Conservation (phyloP, 1,140 invertebrate genomes). For the Magallana gigas region DNA sequence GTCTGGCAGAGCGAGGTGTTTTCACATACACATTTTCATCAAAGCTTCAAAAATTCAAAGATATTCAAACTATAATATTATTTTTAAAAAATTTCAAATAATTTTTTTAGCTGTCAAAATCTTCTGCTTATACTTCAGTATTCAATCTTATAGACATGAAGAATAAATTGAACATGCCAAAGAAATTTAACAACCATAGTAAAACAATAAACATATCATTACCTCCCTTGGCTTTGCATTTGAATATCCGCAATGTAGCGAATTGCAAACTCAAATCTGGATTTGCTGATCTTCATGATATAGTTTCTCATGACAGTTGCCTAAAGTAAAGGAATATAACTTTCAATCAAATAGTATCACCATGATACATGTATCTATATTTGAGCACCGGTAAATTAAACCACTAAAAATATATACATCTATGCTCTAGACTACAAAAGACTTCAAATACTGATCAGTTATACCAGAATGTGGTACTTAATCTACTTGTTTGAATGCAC, state of each 20-base stretch:
- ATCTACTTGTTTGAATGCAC: not conserved
- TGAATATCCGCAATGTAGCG: constrained; percentile 65
- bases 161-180: too few relatives aligned
- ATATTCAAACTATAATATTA: not conserved
- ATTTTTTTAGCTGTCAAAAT: too few relatives aligned
- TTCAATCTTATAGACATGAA: too few relatives aligned
- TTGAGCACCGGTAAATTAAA: too few relatives aligned
- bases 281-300: constrained; percentile 73
- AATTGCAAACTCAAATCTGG: constrained; percentile 67
- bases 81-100: too few relatives aligned
- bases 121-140: too few relatives aligned
- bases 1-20: constrained; percentile 38
- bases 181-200: too few relatives aligned
- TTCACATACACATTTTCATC: constrained; percentile 56
- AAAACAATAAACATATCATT: not conserved
- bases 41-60: constrained; percentile 38
- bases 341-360: not conserved
- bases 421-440: too few relatives aligned
- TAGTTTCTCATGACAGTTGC: constrained; percentile 64
- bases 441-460: too few relatives aligned
- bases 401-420: too few relatives aligned
- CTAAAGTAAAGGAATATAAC: constrained; percentile 46
- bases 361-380: not conserved
- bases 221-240: constrained; percentile 60
- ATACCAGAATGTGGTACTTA: too few relatives aligned